Base-by-base conservation (phyloP, 2,888 invertebrate species). In the Acrobeloides nanus region DNA sequence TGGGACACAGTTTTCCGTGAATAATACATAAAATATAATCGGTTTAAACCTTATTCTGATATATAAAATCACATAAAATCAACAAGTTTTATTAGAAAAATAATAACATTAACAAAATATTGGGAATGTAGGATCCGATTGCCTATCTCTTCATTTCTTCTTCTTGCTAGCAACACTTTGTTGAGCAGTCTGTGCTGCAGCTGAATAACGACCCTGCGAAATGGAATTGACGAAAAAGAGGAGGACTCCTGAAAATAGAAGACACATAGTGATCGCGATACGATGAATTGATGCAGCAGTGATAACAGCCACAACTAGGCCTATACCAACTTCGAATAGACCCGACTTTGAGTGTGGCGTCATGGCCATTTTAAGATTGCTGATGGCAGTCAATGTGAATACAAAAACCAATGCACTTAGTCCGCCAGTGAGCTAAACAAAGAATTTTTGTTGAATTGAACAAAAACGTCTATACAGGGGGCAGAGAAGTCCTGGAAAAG, bases 361-460 rank as follows among this genome's bases (percentile, higher is more conserved):
- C 35, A 35, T 17, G 20, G 51, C 39, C 61, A 65, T 62, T 42
- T 59, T 51, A 21, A 48, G 40, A 43, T 62, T 62, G 45, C 53
- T 51, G 26, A 63, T 45, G 27, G 53, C 47, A 25, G 58, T 63
- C 21, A 62, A 37, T 20, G 47, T 15, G 45, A 62, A 65, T 20
- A 55, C 41, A 48, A 64, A 62, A 20, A 65, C 46, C 26, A 59
- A 15, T 7, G 64, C 42, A 10, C 61, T 55, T 18, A 61, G 26
- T 4, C 41, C n/a, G n/a, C n/a, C n/a, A n/a, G n/a, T n/a, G n/a
- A n/a, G n/a, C n/a, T n/a, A n/a, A n/a, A n/a, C n/a, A n/a, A n/a
- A n/a, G n/a, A n/a, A n/a, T n/a, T n/a, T n/a, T n/a, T n/a, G n/a
- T n/a, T n/a, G n/a, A n/a, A n/a, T n/a, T n/a, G n/a, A n/a, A n/a